Evolutionary conservation across 2,113 vertebrate genomes (phyloP).

Genomic region (Lepus americanus): DNA sequence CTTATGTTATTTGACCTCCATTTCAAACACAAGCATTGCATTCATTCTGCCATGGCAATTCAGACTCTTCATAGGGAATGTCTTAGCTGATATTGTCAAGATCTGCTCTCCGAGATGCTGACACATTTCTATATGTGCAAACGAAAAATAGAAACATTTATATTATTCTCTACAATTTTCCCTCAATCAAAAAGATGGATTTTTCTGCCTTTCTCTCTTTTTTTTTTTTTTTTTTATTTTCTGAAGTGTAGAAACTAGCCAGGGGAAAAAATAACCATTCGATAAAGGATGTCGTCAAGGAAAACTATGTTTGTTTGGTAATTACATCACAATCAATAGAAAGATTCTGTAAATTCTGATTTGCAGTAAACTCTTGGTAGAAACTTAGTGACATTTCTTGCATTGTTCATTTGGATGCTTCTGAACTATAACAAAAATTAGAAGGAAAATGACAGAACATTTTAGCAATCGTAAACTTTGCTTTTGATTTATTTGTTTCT

Average conservation of each 20-base stretch:
- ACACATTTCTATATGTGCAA: background rate
- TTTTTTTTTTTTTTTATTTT: conserved; percentile 1
- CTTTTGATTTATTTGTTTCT: conserved; percentile 33
- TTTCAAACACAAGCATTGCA: background rate
- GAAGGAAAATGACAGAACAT: background rate
- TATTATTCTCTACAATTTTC: conserved; percentile 28
- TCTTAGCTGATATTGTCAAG: background rate
- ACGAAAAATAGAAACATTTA: conserved; percentile 4
- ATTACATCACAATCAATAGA: background rate
- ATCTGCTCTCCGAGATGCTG: background rate
- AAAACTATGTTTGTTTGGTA: conserved; percentile 51
- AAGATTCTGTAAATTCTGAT: conserved; percentile 58
- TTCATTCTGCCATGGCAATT: background rate
- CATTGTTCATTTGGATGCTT: conserved; percentile 31
- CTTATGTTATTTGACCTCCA: background rate
- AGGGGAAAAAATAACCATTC: background rate
- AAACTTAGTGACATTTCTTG: conserved; percentile 49
- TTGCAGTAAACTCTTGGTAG: conserved; percentile 32
- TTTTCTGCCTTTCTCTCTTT: background rate
- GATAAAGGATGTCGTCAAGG: background rate
- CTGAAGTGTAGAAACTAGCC: conserved; percentile 19
- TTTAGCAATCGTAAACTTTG: background rate
- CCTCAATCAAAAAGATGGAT: conserved; percentile 41
- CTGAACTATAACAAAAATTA: conserved; percentile 61
- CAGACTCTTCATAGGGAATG: background rate